These are phyloP conservation scores for Lepidocolaptes lacrymiger DNA, from an alignment of 2,797 vertebrate genomes.

Conservation along the genomic window DNA sequence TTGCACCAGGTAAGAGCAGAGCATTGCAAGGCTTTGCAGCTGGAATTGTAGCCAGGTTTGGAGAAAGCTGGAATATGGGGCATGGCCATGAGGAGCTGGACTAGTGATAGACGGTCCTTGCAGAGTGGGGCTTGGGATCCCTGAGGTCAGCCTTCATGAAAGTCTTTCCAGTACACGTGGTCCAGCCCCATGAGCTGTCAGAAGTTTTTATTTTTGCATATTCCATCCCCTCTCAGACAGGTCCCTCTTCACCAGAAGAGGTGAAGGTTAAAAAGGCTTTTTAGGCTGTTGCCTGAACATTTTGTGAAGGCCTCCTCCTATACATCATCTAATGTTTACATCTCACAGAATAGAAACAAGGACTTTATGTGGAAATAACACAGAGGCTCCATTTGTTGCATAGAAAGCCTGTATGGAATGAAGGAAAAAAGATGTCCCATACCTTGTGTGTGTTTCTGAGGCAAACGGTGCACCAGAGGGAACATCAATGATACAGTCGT, in stretches of 20 bases:
- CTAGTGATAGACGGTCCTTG: neutral
- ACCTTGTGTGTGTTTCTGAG: neutral
- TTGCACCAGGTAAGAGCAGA: neutral
- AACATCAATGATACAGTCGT: neutral
- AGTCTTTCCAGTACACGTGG: neutral
- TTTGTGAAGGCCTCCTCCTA: neutral
- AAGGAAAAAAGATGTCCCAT: neutral
- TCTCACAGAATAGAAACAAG: neutral
- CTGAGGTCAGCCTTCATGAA: neutral
- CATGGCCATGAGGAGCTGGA: neutral
- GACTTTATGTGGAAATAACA: neutral
- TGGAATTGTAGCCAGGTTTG: neutral
- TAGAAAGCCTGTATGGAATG: neutral
- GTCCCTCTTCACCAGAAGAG: neutral
- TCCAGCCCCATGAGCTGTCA: neutral
- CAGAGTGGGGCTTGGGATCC: neutral
- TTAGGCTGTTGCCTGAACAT: neutral
- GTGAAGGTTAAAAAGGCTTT: neutral
- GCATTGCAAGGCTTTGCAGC: neutral
- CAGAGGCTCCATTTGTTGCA: neutral
- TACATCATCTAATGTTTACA: neutral
- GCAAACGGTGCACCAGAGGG: neutral
- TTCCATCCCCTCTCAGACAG: neutral
- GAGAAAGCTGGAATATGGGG: neutral
- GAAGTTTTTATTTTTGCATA: neutral